Base-by-base conservation (phyloP, 1,140 invertebrate species). In the Drosophila tani region DNA sequence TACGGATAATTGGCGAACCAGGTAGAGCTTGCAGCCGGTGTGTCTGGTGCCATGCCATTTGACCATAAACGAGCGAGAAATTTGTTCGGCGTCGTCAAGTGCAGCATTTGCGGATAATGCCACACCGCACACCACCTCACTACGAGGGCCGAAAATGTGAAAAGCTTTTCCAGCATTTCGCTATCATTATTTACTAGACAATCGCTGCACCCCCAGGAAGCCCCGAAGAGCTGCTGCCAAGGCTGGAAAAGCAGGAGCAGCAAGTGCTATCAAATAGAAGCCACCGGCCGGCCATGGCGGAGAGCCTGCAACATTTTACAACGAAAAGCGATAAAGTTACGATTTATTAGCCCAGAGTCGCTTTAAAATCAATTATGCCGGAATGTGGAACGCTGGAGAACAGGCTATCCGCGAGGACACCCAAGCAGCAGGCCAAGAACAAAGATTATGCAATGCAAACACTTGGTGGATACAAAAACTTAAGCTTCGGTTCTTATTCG, bases 331-430 rank as follows among this genome's bases (percentile, higher is more conserved):
- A 92, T 92, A 92, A 92, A 92, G 84, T 92, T 86, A 82, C 77
- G 91, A 92, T 92, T 92, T 92, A 92, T 92, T 92, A 92, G 91
- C 80, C 76, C 59, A 80, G 79, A 81, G 77, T 84, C 70, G 79
- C 82, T 90, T 91, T 92, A 92, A 92, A 92, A 92, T 92, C 91
- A 92, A 92, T 92, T 92, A 92, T 92, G 86, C 91, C 79, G 91
- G 91, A 92, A 92, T 92, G 91, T 91, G 87, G 91, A 92, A 92
- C 91, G 82, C 78, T 79, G 70, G 51, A 17, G 60, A 57, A 77
- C 63, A 47, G 59, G 53, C 59, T 45, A 81, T 62, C 87, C 67
- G 60, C 62, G 64, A 70, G 87, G 84, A 91, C 86, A 91, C 86
- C 87, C 87, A 91, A 79, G 82, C 79, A 79, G 86, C 73, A 76